Conservation (phyloP, 2,797 vertebrate species). For the Heteromormyrus szaboi region DNA sequence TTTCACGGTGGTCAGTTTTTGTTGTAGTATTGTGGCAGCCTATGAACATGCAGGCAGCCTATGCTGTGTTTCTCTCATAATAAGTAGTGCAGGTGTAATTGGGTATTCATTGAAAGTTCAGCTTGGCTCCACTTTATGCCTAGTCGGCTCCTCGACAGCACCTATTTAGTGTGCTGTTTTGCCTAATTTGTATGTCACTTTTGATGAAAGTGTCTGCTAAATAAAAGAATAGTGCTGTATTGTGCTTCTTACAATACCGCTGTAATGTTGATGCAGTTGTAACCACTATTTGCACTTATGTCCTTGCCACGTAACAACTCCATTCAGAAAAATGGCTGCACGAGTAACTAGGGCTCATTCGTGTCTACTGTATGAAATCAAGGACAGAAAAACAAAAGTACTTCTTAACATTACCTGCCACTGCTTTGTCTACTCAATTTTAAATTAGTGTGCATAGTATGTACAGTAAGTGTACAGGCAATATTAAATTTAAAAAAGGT, state of each 20-base stretch:
- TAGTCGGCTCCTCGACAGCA: background rate
- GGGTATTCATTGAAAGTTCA: background rate
- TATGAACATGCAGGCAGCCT: background rate
- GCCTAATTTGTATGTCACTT: background rate
- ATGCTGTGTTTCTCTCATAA: background rate
- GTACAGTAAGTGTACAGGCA: background rate
- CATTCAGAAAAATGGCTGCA: background rate
- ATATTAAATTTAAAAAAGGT: background rate
- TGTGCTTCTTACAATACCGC: background rate
- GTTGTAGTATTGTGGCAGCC: background rate
- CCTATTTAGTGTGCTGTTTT: background rate
- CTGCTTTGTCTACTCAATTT: background rate
- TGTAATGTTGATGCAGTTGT: background rate
- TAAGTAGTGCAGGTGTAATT: background rate
- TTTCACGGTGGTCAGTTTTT: background rate
- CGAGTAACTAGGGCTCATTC: background rate
- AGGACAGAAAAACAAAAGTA: background rate
- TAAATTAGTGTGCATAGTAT: background rate
- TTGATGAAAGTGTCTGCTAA: background rate
- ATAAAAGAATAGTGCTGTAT: background rate
- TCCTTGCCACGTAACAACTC: background rate
- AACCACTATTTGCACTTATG: background rate
- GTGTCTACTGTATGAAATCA: background rate
- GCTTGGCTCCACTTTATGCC: background rate
- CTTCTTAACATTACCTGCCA: background rate